Evolutionary conservation across 2,113 vertebrate species (phyloP), one percentile per base, ranked within the genome.

Genomic region (Oreochromis niloticus): DNA sequence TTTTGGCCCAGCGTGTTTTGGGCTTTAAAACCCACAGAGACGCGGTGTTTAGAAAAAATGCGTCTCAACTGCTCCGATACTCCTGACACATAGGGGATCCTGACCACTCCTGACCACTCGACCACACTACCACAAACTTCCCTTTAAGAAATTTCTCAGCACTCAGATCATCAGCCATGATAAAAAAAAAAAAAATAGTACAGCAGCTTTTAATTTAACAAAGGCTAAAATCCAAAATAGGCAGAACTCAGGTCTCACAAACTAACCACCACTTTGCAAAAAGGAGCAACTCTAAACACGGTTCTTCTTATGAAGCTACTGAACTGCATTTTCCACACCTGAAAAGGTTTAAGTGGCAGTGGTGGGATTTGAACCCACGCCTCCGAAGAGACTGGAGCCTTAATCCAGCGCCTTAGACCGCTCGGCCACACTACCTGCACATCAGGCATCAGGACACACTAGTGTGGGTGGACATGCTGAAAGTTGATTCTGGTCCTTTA

Each of bases 401-500:
- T 1, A 63, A 36, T n/a, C 59, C 59, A 63, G 2, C 17, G 3
- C 32, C 59, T 66, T 66, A 36, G 61, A 39, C 61, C 17, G 1
- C 61, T 66, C 6, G 19, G 61, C 61, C 61, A 66, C 34, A 3
- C 17, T 66, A 66, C 61, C 61, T n/a, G 10, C 2, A 4, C 4
- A 12, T 7, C 1, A 19, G 16, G 2, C 2, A 12, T 7, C 1
- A 34, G 16, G 2, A 10, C 16, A 2, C 2, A 36, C 9, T 10
- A 0, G 34, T 7, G 61, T 0, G 0, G 3, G 17, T 39, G 17
- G 1, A n/a, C 6, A 12, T 66, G 17, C 32, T 66, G 61, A 66
- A 66, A 39, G 32, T 39, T 39, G 61, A 66, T 66, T 0, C 34
- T 13, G 61, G 61, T 5, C 61, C 10, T 66, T 4, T n/a, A 0